Base-by-base conservation (phyloP, 2,797 vertebrate species). In the Aplochiton taeniatus region DNA sequence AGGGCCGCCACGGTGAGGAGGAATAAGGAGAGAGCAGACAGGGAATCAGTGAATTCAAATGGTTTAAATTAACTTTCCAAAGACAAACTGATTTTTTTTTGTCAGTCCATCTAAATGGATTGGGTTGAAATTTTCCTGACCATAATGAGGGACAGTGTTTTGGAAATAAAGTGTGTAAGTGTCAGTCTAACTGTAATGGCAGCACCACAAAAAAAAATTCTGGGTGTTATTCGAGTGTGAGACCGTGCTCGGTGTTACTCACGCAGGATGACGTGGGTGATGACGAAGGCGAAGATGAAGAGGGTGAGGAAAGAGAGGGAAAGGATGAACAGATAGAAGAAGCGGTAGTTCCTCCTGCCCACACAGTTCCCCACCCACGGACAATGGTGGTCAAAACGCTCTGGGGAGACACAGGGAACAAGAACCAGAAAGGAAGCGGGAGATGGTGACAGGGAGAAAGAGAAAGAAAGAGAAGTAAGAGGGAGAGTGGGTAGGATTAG, bases 301-400 rank as follows among this genome's bases (percentile, higher is more conserved):
- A 96, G 89, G 82, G 95, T 96, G 91, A 96, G 93, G 92, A 95
- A 94, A 86, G 95, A 96, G 90, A 96, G 94, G 74, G 94, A 95
- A 90, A 96, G 94, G 92, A 96, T 95, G 92, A 96, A 96, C 92
- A 95, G 94, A 91, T 95, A 96, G 94, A 96, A 96, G 93, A 94
- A 96, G 90, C 95, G 93, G 92, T 95, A 96, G 93, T 96, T 96
- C 91, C 95, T 94, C 91, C 94, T 91, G 83, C 94, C 94, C 89
- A 96, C 94, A 87, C 94, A 96, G 93, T 95, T 95, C 84, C 94
- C 94, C 89, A 96, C 95, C 94, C 94, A 95, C 83, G 95, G 95
- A 89, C 95, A 96, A 90, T 96, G 95, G 88, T 96, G 95, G 87
- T 96, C 94, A 90, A 95, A 95, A 76, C 93, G 93, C 86, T 95